These are phyloP conservation scores for Lytechinus variegatus DNA, from an alignment of 35 echinoderm and acorn worm species.

Conservation along the genomic window DNA sequence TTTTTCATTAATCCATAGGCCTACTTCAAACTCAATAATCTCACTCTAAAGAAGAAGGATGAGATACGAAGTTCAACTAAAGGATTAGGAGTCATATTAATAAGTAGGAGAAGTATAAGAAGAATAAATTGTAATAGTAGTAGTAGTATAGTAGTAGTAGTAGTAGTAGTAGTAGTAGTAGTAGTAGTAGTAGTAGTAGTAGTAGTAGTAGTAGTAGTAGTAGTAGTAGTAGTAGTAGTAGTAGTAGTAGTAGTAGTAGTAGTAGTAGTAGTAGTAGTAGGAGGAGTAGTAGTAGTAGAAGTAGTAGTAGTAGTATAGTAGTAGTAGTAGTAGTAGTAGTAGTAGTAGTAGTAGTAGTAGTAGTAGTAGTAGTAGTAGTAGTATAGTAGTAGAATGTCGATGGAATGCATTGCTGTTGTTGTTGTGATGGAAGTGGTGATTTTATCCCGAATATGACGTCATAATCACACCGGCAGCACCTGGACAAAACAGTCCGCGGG, in stretches of 20 bases:
- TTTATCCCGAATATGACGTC: no score
- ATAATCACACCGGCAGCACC: no score
- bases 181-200: neutral
- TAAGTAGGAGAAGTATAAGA: neutral
- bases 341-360: conserved; percentile 42
- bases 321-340: neutral
- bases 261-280: conserved; percentile 18
- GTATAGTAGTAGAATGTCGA: neutral
- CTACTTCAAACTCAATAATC: no score
- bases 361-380: conserved; percentile 19
- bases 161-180: neutral
- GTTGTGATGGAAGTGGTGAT: neutral
- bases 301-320: neutral
- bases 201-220: conserved; percentile 28
- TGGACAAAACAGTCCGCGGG: no score
- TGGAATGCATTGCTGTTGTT: neutral
- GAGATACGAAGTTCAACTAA: no score
- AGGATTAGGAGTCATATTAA: neutral
- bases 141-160: neutral
- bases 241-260: neutral
- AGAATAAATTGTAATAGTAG: neutral
- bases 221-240: neutral
- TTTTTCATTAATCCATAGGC: no score
- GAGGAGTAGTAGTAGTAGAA: neutral
- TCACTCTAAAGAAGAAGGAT: no score